phyloP scores from a whole-genome alignment of 2,797 vertebrate species.

The Chelon labrosus region DNA sequence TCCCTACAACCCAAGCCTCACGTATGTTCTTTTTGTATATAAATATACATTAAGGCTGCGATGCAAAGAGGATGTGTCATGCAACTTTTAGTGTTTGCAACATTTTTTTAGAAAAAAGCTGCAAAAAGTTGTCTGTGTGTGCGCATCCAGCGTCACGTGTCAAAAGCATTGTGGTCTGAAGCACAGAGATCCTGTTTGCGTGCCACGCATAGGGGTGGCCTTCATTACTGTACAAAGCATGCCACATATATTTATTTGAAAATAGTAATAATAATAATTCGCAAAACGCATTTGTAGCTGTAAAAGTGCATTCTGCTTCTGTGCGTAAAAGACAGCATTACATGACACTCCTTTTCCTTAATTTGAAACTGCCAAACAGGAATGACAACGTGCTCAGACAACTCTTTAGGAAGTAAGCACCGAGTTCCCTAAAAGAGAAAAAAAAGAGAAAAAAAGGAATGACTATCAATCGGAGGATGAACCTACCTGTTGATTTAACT shows the following conservation, averaged over 20 bases:
- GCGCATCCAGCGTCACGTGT: slow-evolving; percentile 34
- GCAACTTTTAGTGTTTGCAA: background rate
- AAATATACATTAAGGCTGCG: background rate
- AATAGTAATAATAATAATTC: too few relatives aligned
- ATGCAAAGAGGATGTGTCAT: slow-evolving; percentile 13
- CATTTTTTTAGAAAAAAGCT: slow-evolving; percentile 9
- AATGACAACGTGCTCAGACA: slow-evolving; percentile 22
- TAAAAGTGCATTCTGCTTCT: background rate
- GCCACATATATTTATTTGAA: background rate
- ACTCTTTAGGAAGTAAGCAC: background rate
- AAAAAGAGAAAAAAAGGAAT: background rate
- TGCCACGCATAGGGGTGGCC: background rate
- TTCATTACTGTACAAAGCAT: background rate
- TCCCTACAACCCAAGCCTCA: background rate
- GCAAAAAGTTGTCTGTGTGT: background rate
- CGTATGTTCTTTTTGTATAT: background rate
- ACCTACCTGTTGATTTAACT: slow-evolving; percentile 64
- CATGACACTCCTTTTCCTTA: background rate
- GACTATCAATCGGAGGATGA: background rate
- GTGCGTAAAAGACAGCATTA: background rate
- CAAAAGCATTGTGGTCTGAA: slow-evolving; percentile 4
- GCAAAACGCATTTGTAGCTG: background rate
- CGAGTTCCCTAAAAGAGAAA: background rate
- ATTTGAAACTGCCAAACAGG: background rate
- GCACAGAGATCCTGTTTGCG: background rate